These are phyloP conservation scores for Branchinecta lynchi DNA, from an alignment of 1,140 invertebrate genomes.

Conservation along the genomic window DNA sequence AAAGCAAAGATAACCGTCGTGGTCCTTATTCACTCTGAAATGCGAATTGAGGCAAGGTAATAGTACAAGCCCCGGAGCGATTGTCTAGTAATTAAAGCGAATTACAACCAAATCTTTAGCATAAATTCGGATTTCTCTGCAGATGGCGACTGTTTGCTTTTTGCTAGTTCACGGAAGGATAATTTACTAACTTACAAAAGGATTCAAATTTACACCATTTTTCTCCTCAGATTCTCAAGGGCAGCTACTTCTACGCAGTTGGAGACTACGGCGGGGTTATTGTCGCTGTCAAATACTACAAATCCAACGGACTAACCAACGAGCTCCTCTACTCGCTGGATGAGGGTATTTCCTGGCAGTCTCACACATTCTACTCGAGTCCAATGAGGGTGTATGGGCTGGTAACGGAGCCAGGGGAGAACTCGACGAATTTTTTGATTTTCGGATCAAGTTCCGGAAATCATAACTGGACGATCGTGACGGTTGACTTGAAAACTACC, in stretches of 20 bases:
- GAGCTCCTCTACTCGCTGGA: conserved; percentile 67
- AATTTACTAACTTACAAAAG: too few relatives aligned
- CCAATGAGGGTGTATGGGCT: conserved; percentile 63
- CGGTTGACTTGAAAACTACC: conserved; percentile 54
- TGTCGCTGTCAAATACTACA: conserved; percentile 64
- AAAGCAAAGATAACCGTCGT: too few relatives aligned
- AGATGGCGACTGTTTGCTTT: too few relatives aligned
- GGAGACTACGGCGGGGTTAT: conserved; percentile 79
- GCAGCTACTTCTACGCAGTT: conserved; percentile 71
- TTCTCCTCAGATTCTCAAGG: conserved; percentile 38
- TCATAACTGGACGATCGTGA: conserved; percentile 75
- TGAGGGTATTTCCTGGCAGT: conserved; percentile 65
- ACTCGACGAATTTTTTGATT: conserved; percentile 76
- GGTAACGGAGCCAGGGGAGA: conserved; percentile 80
- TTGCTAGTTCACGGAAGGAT: conserved; percentile 1
- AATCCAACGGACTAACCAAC: conserved; percentile 50
- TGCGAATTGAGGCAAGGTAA: too few relatives aligned
- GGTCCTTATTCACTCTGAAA: too few relatives aligned
- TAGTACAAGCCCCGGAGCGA: too few relatives aligned
- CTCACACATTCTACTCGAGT: conserved; percentile 48
- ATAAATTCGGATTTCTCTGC: too few relatives aligned
- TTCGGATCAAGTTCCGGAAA: conserved; percentile 59
- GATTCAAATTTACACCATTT: neutral
- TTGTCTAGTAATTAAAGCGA: too few relatives aligned
- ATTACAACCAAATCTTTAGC: too few relatives aligned